Evolutionary conservation across 2,888 invertebrate genomes (phyloP).

Genomic region (Notodonta dromedarius): DNA sequence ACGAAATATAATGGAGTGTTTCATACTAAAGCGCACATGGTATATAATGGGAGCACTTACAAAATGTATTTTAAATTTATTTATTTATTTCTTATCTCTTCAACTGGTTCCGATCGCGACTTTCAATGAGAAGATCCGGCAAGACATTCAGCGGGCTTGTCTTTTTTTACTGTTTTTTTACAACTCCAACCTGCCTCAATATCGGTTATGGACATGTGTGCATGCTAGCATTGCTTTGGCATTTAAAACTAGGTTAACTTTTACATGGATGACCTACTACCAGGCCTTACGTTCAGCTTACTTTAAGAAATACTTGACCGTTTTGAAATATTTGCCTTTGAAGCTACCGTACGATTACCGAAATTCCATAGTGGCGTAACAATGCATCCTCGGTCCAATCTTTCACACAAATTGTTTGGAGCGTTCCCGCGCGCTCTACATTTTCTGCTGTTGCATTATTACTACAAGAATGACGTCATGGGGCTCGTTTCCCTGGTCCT

Average conservation of each 20-base stretch:
- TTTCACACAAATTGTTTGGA: constrained; percentile 5
- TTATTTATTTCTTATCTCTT: no score
- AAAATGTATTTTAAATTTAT: no score
- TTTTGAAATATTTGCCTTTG: background rate
- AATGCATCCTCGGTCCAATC: background rate
- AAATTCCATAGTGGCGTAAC: background rate
- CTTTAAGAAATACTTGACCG: background rate
- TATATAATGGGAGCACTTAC: no score
- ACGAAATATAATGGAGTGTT: no score
- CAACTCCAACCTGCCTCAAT: no score
- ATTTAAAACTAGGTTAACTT: background rate
- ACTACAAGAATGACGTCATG: constrained; percentile 7
- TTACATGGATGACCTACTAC: background rate
- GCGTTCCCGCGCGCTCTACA: constrained; percentile 1
- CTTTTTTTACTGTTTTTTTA: no score
- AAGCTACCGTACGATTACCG: background rate
- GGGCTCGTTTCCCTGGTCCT: background rate
- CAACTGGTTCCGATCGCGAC: no score
- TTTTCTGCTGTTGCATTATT: background rate
- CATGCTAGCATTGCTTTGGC: background rate
- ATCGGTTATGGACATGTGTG: no score
- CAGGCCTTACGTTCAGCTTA: background rate
- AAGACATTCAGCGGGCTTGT: no score
- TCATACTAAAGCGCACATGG: no score
- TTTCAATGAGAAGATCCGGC: no score